These are phyloP conservation scores for Clarias laeviceps DNA, from an alignment of 2,797 vertebrate species.

Conservation along the genomic window DNA sequence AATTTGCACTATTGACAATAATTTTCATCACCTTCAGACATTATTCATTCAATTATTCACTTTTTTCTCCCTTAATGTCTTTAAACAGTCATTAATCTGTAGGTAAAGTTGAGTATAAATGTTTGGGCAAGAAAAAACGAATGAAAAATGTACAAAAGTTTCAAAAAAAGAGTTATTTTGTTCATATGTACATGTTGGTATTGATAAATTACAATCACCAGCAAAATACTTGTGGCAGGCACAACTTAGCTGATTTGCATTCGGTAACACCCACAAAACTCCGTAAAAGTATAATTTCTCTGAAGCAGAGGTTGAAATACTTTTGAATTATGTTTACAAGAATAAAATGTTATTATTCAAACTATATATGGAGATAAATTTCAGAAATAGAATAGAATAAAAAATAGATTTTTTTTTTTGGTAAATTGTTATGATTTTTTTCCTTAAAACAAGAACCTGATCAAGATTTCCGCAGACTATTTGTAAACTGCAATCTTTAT, in stretches of 20 bases:
- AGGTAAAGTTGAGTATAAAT: not conserved
- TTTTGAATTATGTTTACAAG: not conserved
- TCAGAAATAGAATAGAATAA: not conserved
- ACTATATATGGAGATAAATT: not conserved
- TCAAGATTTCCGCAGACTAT: not conserved
- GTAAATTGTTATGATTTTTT: not conserved
- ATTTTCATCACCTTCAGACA: not conserved
- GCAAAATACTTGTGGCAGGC: not conserved
- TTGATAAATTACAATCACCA: not conserved
- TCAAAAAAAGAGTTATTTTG: not conserved
- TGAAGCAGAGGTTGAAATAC: not conserved
- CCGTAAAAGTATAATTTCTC: not conserved
- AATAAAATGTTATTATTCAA: not conserved
- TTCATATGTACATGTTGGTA: not conserved
- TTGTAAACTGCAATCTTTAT: not conserved
- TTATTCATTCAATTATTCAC: not conserved
- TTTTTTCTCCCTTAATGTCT: not conserved
- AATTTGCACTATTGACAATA: not conserved
- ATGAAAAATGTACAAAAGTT: not conserved
- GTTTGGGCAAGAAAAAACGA: not conserved
- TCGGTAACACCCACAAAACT: not conserved
- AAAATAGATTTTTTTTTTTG: not conserved
- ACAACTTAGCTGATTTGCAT: not conserved
- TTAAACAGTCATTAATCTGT: not conserved
- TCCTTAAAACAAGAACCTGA: not conserved